Base-by-base conservation (phyloP, 2,113 vertebrate species). In the Ibidorhyncha struthersii region DNA sequence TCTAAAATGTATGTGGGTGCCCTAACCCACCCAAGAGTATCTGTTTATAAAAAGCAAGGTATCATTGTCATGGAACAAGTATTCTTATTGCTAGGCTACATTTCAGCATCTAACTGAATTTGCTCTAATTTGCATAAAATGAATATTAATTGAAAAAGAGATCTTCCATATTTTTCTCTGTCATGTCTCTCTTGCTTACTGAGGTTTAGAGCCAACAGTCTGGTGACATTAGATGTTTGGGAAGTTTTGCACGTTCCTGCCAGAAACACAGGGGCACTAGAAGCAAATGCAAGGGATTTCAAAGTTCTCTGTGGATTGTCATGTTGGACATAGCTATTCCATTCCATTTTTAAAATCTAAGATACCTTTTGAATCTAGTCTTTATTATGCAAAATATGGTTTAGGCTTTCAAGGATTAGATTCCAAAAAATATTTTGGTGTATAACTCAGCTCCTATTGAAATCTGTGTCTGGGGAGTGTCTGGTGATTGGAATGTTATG, bases 241-340 rank as follows among this genome's bases (percentile, higher is more conserved):
- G 25, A 63, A 67, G 8, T 67, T 93, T 66, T 85, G 27, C 36
- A 26, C 52, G 22, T 79, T 85, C 40, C 25, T 30, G 19, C 8
- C 58, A 80, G 58, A 62, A 70, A n/a, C 17, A 82, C 2, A 50
- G 36, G 34, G 30, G 61, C 12, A 40, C 0, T 3, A 40, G 23
- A 29, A 4, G 21, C 2, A 25, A 41, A 2, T 1, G 0, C 32
- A 50, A 70, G 13, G 15, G 5, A 70, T 58, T 69, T 90, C 21
- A 14, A 5, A 30, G 36, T 71, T 86, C 34, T 63, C 47, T 67
- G 32, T 86, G 45, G 5, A 38, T 59, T 2, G 0, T 78, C 72
- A 40, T 67, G 12, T 4, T 63, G 23, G 38, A 36, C n/a, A 55
- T 6, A 86, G 12, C 11, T 43, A 36, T 63, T 87, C 47, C 47